Conservation (phyloP, 2,888 invertebrate genomes). For the Globia sparganii region DNA sequence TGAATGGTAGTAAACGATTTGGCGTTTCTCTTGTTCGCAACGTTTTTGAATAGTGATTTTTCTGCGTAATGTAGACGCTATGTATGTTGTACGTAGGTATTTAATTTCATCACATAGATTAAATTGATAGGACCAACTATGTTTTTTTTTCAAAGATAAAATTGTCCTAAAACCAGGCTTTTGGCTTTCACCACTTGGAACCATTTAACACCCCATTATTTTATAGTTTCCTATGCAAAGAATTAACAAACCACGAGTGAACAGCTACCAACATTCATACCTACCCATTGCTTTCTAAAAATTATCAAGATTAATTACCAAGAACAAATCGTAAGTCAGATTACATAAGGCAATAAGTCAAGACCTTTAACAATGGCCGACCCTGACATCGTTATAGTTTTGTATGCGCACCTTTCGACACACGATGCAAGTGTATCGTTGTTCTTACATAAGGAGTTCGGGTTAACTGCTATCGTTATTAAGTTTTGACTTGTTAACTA, state of each 20-base stretch:
- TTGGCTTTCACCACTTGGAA: background rate
- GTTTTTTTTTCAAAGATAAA: background rate
- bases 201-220: background rate
- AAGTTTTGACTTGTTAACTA: slow-evolving; percentile 16
- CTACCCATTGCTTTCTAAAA: slow-evolving; percentile 21
- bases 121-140: too few species aligned
- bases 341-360: slow-evolving; percentile 52
- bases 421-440: slow-evolving; percentile 34
- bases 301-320: slow-evolving; percentile 37
- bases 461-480: slow-evolving; percentile 33
- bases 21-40: too few species aligned
- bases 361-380: slow-evolving; percentile 57
- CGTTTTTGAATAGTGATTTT: too few species aligned
- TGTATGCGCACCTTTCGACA: slow-evolving; percentile 54
- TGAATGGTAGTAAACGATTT: too few species aligned
- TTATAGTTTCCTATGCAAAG: background rate
- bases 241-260: background rate
- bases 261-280: background rate
- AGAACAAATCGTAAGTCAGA: slow-evolving; percentile 32
- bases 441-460: slow-evolving; percentile 54
- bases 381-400: slow-evolving; percentile 71
- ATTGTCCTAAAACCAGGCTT: background rate
- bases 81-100: too few species aligned
- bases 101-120: too few species aligned
- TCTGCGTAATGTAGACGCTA: too few species aligned